Base-by-base conservation (phyloP, 1,140 invertebrate species). In the Drosophila erecta region DNA sequence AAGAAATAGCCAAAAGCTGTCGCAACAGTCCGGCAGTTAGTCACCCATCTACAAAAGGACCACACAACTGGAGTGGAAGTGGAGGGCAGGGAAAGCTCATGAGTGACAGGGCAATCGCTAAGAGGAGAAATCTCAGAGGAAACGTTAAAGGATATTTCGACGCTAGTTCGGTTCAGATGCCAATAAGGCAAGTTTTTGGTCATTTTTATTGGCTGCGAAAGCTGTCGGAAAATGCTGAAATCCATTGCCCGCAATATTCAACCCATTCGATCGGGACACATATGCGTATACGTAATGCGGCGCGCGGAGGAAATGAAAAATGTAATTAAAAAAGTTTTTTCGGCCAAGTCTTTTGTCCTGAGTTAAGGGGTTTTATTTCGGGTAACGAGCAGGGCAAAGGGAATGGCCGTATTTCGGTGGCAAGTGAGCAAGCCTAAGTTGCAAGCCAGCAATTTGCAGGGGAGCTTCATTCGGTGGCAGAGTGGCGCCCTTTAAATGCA, bases 281-380 rank as follows among this genome's bases (percentile, higher is more conserved):
- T 76, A 76, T 79, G 83, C 83, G 83, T 86, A 79, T 87, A 83
- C 70, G 79, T 87, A 87, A 87, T 87, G 70, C 58, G 70, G 58
- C 38, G 50, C 79, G 41, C 41, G 44, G 64, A 86, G 83, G 84
- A 87, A 89, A 87, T 87, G 83, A 86, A 86, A 86, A 86, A 83
- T 89, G 84, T 86, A 86, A 86, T 86, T 86, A 86, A 86, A 87
- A 86, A 86, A 86, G 79, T 86, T 86, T 86, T 74, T 84, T 79
- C 60, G 72, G 24, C 72, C 57, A 81, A 79, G 73, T 71, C 72
- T 84, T 59, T 85, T 76, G 70, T 81, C 73, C 69, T 53, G 50
- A 69, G 70, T 55, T 57, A 33, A 54, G 47, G 46, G 59, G 38
- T 14, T 12, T 20, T 40, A 3, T 22, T 43, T 43, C 8, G 27